These are phyloP conservation scores for Galendromus occidentalis DNA, from an alignment of 1,140 invertebrate species.

Conservation along the genomic window DNA sequence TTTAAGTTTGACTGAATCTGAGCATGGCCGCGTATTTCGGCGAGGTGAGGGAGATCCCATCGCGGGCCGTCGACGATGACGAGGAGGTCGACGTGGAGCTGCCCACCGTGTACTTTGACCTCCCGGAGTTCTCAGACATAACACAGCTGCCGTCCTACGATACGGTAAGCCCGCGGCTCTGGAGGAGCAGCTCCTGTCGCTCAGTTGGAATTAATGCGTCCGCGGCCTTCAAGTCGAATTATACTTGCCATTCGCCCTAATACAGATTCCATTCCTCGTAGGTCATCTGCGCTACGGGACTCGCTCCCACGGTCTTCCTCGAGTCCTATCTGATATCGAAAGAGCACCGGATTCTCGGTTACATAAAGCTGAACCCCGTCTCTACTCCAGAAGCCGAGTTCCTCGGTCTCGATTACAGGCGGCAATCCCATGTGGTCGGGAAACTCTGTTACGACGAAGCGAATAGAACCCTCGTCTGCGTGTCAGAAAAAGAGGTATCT, in stretches of 20 bases:
- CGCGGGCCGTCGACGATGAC: background rate
- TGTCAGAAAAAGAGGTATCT: background rate
- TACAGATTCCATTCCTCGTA: background rate
- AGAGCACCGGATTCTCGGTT: background rate
- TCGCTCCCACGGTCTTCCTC: background rate
- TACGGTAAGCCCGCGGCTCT: background rate
- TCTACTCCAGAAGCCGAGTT: slow-evolving; percentile 3
- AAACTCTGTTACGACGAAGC: slow-evolving; percentile 4
- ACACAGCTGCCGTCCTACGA: background rate
- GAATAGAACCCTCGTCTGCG: background rate
- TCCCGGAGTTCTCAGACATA: background rate
- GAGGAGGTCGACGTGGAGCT: slow-evolving; percentile 5
- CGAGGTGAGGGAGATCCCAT: background rate
- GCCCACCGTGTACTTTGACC: background rate
- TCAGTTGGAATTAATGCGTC: background rate
- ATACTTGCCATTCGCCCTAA: background rate
- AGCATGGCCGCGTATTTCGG: background rate
- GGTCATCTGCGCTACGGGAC: slow-evolving; percentile 3
- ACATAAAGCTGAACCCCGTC: background rate
- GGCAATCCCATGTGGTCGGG: background rate
- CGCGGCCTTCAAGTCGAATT: background rate
- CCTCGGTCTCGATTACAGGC: background rate
- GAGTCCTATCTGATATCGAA: background rate
- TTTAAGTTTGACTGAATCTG: too few species aligned
- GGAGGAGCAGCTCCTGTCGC: background rate